Percentiles rank a stretch among this genome's conserved stretches.
These are phyloP conservation scores for Pygoscelis antarcticus DNA, from an alignment of 2,113 vertebrate species.

Conservation along the genomic window DNA sequence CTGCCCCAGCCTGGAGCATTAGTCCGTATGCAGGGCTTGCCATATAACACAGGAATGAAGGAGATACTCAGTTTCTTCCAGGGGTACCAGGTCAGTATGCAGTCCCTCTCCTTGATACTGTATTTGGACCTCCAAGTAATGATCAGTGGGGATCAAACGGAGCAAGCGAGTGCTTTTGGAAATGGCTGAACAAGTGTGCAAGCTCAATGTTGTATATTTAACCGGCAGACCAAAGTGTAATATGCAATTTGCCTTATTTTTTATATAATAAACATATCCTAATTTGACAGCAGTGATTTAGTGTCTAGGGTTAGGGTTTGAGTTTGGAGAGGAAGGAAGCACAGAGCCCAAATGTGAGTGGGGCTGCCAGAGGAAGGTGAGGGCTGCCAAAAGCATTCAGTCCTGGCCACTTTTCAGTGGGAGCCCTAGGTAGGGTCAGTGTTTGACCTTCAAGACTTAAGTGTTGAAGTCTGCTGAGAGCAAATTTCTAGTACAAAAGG, in stretches of 20 bases:
- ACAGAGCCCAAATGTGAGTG: background rate
- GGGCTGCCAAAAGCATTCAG: background rate
- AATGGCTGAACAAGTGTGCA: background rate
- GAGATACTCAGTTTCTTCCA: constrained; percentile 97
- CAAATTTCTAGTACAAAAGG: background rate
- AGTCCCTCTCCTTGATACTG: background rate
- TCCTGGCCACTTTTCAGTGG: background rate
- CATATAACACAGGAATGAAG: constrained; percentile 92
- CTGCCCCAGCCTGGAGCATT: constrained; percentile 87
- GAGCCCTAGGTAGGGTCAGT: background rate
- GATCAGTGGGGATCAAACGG: background rate
- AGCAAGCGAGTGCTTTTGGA: background rate
- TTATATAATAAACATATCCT: background rate
- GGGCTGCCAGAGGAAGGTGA: background rate
- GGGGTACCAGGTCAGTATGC: constrained; percentile 90
- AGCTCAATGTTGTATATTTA: background rate
- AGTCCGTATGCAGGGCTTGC: constrained; percentile 95
- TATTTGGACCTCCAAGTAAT: background rate
- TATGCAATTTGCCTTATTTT: background rate
- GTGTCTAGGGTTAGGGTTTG: background rate
- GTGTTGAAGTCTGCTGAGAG: background rate
- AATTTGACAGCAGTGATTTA: background rate
- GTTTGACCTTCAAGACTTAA: background rate
- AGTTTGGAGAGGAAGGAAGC: background rate
- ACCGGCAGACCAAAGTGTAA: background rate